Conservation (phyloP, 2,113 vertebrate genomes). For the Calidris pygmaea region DNA sequence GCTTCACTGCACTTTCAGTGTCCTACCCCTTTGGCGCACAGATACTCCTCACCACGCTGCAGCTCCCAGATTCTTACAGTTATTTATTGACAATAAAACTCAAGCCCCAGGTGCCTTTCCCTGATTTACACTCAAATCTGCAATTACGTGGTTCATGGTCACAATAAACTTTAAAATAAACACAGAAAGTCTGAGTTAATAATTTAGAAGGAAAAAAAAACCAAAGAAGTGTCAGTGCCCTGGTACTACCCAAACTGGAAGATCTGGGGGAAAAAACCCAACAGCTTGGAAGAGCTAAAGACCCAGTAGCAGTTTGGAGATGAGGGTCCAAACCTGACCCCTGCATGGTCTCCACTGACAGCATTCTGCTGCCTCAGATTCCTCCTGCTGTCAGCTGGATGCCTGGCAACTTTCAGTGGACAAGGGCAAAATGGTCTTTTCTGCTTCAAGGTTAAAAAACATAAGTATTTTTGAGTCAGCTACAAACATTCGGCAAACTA, state of each 20-base stretch:
- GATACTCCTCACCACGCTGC: background rate
- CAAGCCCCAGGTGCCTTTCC: background rate
- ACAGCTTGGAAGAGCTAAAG: background rate
- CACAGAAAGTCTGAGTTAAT: background rate
- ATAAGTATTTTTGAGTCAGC: background rate
- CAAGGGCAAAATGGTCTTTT: background rate
- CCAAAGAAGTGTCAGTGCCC: background rate
- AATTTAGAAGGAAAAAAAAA: background rate
- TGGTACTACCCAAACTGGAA: background rate
- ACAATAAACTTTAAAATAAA: background rate
- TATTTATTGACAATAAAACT: background rate
- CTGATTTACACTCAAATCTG: background rate
- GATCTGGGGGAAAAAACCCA: background rate
- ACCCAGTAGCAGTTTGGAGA: background rate
- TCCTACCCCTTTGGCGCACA: background rate
- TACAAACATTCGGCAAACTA: background rate
- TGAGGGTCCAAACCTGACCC: background rate
- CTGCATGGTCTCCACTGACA: accelerated
- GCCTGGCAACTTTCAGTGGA: background rate
- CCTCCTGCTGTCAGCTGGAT: background rate
- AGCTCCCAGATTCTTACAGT: background rate
- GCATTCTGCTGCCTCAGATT: background rate
- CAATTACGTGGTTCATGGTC: background rate
- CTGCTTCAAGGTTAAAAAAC: background rate
- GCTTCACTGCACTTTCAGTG: background rate